Evolutionary conservation across 2,113 vertebrate species (phyloP), one percentile per base, ranked within the genome.

Genomic region (Semicossyphus pulcher): DNA sequence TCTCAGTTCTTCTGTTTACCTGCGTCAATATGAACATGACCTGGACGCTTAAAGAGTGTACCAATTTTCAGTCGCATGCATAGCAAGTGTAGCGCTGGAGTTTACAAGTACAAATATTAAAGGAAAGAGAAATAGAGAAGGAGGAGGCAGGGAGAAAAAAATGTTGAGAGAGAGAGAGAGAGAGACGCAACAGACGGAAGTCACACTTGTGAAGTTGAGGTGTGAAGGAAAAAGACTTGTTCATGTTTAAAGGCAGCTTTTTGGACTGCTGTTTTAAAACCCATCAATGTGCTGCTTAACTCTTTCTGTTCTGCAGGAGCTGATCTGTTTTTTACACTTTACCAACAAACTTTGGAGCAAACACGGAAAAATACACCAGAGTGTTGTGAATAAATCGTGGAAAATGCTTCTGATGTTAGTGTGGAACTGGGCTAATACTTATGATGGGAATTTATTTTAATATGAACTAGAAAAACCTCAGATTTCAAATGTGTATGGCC

Each of bases 201-300:
- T 92, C 85, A 86, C 88, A 89, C 89, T 90, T 88, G 86, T 71
- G 83, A 90, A 87, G 80, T 84, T 79, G 69, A 93, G 91, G 93
- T 93, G 93, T 93, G 92, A 94, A 92, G 65, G 85, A 91, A 90
- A 83, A 86, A 72, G 70, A 90, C 84, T 79, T 66, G 78, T 86
- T 90, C 82, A 73, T 78, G 82, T 86, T 91, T 86, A 83, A 89
- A 89, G 89, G 91, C 91, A 92, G 88, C 76, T 87, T 91, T 79
- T 89, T 92, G 85, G 90, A 90, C 86, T 87, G 82, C 88, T 91
- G 90, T 91, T 91, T 89, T 86, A 88, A 90, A 89, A 88, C 49
- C 58, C 44, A 47, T 72, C 65, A 66, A 76, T 49, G 75, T 78
- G 74, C 48, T 64, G 72, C 78, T 87, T 79, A 81, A 85, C 79